Conservation (phyloP, 2,797 vertebrate genomes). For the Pteropus rufus region DNA sequence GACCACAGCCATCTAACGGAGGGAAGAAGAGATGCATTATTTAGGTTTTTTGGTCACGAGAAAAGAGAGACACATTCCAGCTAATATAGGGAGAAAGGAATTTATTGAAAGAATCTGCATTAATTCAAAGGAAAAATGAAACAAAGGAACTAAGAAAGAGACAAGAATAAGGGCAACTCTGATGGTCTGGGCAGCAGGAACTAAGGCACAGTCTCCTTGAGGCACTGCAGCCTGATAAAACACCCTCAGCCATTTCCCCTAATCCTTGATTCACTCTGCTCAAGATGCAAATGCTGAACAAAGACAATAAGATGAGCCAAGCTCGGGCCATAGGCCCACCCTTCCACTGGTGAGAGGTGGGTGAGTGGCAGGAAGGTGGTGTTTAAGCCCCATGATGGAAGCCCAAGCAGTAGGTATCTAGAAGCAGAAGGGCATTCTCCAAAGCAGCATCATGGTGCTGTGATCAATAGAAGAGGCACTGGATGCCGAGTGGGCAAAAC, state of each 20-base stretch:
- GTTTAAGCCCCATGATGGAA: neutral
- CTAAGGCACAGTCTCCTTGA: fast-evolving
- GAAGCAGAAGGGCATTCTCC: too few relatives aligned
- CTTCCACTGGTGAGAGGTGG: neutral
- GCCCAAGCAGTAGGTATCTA: neutral
- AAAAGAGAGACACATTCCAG: neutral
- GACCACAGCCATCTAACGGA: neutral
- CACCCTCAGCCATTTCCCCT: neutral
- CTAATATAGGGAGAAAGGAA: neutral
- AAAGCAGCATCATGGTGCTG: neutral
- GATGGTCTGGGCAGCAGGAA: neutral
- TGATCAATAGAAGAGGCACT: neutral
- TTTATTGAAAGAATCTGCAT: neutral
- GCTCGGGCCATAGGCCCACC: neutral
- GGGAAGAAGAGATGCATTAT: neutral
- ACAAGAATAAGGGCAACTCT: neutral
- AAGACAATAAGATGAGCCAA: neutral
- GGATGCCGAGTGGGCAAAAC: neutral
- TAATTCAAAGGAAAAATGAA: neutral
- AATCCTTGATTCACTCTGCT: neutral
- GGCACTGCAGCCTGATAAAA: neutral
- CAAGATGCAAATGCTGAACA: neutral
- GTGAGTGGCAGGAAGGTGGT: fast-evolving
- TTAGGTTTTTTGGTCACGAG: neutral
- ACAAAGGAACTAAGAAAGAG: neutral